Evolutionary conservation across 2,888 invertebrate genomes (phyloP).

Genomic region (Iphiclides podalirius): DNA sequence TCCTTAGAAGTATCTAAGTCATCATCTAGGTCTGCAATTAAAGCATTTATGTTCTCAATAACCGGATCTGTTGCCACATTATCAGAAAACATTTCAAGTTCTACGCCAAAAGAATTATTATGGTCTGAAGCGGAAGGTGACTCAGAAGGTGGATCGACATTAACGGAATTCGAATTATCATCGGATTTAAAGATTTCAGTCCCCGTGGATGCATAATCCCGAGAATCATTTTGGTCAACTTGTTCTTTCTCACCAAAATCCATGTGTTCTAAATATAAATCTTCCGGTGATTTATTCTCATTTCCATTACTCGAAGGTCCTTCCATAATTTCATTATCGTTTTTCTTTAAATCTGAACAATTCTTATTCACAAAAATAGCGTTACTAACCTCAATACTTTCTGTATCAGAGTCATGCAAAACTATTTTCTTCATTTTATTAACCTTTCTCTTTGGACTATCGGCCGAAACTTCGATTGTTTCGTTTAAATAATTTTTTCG

Average conservation of each 20-base stretch:
- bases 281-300: neutral
- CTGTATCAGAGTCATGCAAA: slow-evolving; percentile 51
- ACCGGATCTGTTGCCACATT: slow-evolving; percentile 52
- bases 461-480: slow-evolving; percentile 3
- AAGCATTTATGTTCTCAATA: slow-evolving; percentile 60
- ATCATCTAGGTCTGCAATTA: slow-evolving; percentile 61
- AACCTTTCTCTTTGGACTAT: neutral
- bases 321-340: too few relatives aligned
- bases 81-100: slow-evolving; percentile 60
- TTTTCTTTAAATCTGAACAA: slow-evolving; percentile 2
- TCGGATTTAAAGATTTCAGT: neutral
- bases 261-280: neutral
- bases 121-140: slow-evolving; percentile 24
- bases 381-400: slow-evolving; percentile 26
- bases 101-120: slow-evolving; percentile 47
- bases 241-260: neutral
- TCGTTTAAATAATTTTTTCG: slow-evolving; percentile 33
- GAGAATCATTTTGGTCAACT: neutral
- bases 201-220: neutral
- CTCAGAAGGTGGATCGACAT: slow-evolving; percentile 11
- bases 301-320: neutral
- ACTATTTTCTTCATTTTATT: slow-evolving; percentile 36
- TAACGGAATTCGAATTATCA: slow-evolving; percentile 1
- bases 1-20: slow-evolving; percentile 48
- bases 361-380: slow-evolving; percentile 9